phyloP scores from a whole-genome alignment of 2,888 invertebrate genomes.

The Andrena fulva region DNA sequence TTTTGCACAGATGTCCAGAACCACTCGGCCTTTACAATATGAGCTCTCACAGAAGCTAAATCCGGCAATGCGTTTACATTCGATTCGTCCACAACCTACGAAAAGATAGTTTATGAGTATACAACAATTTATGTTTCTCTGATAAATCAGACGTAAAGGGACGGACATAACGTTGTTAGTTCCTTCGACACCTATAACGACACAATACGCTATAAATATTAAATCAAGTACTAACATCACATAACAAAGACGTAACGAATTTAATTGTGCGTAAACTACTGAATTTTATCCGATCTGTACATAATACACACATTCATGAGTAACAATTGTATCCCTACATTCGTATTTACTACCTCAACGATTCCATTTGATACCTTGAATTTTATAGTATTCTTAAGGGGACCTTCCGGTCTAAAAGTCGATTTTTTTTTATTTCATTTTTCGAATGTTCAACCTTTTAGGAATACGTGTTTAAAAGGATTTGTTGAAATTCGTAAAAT shows the following conservation, averaged over 20 bases:
- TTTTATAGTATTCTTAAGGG: not conserved
- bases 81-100: slow-evolving; percentile 94
- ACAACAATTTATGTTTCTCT: not conserved
- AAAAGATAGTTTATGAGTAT: slow-evolving; percentile 15
- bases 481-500: too few relatives aligned
- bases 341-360: not conserved
- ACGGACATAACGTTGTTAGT: slow-evolving; percentile 8
- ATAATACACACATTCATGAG: not conserved
- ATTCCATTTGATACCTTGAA: not conserved
- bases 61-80: slow-evolving; percentile 90
- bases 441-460: too few relatives aligned
- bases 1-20: slow-evolving; percentile 99
- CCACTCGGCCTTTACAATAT: slow-evolving; percentile 97
- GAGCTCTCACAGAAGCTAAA: slow-evolving; percentile 88
- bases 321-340: not conserved
- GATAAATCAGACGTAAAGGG: not conserved
- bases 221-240: slow-evolving; percentile 6
- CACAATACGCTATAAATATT: not conserved
- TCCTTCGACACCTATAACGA: not conserved
- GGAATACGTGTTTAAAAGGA: too few relatives aligned
- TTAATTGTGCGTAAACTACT: slow-evolving; percentile 1
- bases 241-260: not conserved
- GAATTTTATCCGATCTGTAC: not conserved
- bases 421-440: too few relatives aligned
- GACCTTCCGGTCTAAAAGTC: too few relatives aligned